phyloP scores from a whole-genome alignment of 1,140 invertebrate species.

The Listronotus oregonensis region DNA sequence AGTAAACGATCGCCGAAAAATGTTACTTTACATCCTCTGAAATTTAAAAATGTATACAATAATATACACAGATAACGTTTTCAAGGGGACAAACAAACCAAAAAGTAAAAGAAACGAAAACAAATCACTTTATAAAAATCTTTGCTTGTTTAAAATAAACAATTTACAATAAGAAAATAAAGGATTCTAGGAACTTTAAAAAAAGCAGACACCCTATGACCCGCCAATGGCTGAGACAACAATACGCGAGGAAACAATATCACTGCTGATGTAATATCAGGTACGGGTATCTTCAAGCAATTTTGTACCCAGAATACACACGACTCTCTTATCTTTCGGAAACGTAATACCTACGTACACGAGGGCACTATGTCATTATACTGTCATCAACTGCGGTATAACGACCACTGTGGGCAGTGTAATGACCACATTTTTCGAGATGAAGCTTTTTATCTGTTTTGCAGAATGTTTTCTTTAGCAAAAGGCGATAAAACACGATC shows the following conservation, averaged over 20 bases:
- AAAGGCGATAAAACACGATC: too few species aligned
- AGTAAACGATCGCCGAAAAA: too few species aligned
- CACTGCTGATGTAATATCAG: constrained; percentile 5
- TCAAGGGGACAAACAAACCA: too few species aligned
- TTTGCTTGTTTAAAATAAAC: too few species aligned
- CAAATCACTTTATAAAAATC: too few species aligned
- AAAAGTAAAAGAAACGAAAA: too few species aligned
- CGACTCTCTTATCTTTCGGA: background rate
- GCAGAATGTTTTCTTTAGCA: background rate
- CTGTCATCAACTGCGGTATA: background rate
- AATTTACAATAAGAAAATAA: too few species aligned
- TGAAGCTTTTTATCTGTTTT: background rate
- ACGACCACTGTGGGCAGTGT: constrained; percentile 6
- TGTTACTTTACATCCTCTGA: too few species aligned
- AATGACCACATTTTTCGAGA: constrained; percentile 6
- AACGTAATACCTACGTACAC: constrained; percentile 6
- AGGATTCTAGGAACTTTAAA: too few species aligned
- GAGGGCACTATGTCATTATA: constrained; percentile 10
- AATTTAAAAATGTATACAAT: too few species aligned
- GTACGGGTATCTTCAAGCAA: background rate
- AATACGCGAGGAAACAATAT: background rate
- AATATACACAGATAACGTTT: too few species aligned
- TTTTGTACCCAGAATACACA: constrained; percentile 1
- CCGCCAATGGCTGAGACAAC: background rate
- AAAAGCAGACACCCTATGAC: too few species aligned